Percentiles rank a stretch among this genome's conserved stretches.
Conservation (phyloP, 2,113 vertebrate species). For the Ondatra zibethicus region DNA sequence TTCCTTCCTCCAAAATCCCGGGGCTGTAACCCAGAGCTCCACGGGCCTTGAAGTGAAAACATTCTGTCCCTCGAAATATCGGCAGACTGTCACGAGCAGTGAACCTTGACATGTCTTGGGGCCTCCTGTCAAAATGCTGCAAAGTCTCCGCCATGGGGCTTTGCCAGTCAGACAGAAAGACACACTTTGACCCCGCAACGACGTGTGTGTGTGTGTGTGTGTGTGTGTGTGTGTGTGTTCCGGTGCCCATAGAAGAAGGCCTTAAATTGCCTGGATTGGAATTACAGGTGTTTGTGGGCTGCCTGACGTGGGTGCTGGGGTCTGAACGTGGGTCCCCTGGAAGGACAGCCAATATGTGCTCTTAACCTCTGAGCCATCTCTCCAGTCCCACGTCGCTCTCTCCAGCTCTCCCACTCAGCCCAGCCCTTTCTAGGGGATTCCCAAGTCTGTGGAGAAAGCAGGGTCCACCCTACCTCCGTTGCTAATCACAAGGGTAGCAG, state of each 20-base stretch:
- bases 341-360: not conserved
- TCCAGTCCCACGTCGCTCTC: not conserved
- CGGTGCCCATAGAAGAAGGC: too few species aligned
- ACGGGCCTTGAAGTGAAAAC: not conserved
- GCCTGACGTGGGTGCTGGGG: too few species aligned
- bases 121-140: not conserved
- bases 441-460: not conserved
- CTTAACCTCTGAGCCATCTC: not conserved
- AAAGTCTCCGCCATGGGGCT: not conserved
- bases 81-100: accelerated
- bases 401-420: not conserved
- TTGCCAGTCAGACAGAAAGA: not conserved
- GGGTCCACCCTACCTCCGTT: not conserved
- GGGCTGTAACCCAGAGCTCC: not conserved
- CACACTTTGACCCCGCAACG: not conserved
- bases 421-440: not conserved
- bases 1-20: not conserved
- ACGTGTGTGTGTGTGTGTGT: not conserved
- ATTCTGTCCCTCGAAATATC: not conserved
- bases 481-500: not conserved
- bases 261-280: not conserved
- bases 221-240: not conserved
- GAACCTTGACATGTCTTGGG: not conserved
- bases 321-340: not conserved
- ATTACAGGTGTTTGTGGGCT: not conserved